These are phyloP conservation scores for Ethmia dodecea DNA, from an alignment of 2,888 invertebrate species.

Conservation along the genomic window DNA sequence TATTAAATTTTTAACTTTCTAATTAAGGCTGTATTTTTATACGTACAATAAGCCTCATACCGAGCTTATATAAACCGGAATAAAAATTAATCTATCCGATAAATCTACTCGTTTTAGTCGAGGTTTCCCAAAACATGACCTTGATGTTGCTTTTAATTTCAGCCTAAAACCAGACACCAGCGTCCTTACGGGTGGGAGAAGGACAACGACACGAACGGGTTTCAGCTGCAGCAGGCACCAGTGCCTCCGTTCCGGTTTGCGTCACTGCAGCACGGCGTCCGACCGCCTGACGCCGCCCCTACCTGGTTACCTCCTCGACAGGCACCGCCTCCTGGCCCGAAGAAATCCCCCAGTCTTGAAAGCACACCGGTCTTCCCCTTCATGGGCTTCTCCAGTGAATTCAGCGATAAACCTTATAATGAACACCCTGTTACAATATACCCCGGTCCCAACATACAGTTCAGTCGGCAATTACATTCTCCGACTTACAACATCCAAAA, in stretches of 20 bases:
- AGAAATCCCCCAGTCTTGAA: slow-evolving; percentile 63
- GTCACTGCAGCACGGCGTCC: slow-evolving; percentile 81
- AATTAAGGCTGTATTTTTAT: too few species aligned
- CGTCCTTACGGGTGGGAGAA: slow-evolving; percentile 87
- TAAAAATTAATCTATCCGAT: too few species aligned
- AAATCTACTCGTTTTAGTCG: too few species aligned
- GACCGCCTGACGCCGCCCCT: slow-evolving; percentile 51
- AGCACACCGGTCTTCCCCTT: slow-evolving; percentile 65
- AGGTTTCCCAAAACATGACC: too few species aligned
- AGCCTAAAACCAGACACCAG: slow-evolving; percentile 87
- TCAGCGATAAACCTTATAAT: slow-evolving; percentile 74
- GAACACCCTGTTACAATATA: slow-evolving; percentile 83
- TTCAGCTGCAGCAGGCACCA: slow-evolving; percentile 75
- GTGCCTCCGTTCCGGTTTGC: slow-evolving; percentile 81
- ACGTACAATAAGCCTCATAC: too few species aligned
- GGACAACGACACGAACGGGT: slow-evolving; percentile 52
- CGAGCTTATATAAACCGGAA: too few species aligned
- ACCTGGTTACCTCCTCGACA: slow-evolving; percentile 67
- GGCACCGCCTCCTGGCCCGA: slow-evolving; percentile 36
- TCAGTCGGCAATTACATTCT: slow-evolving; percentile 53
- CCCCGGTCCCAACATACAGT: slow-evolving; percentile 74
- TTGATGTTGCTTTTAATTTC: too few species aligned
- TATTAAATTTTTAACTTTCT: slow-evolving; percentile 1
- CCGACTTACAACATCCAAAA: slow-evolving; percentile 60
- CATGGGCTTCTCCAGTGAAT: slow-evolving; percentile 71